Evolutionary conservation across 2,888 invertebrate species (phyloP).

Genomic region (Microdon myrmicae): DNA sequence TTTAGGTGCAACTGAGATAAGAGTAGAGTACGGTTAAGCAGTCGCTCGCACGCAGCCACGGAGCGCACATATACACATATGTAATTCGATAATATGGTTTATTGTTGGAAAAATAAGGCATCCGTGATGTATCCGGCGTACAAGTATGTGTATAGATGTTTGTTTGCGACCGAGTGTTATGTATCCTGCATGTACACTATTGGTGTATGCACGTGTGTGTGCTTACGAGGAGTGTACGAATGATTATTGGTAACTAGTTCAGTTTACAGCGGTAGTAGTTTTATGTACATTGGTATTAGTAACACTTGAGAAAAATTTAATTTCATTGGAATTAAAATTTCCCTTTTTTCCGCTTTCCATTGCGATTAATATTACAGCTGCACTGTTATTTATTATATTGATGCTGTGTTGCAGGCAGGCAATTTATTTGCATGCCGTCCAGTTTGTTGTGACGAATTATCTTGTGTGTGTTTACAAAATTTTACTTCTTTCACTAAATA

Average conservation of each 20-base stretch:
- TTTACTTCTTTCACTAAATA: background rate
- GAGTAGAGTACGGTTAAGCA: background rate
- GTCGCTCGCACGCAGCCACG: background rate
- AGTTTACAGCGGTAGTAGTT: no score
- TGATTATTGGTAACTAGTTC: no score
- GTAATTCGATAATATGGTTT: constrained; percentile 2
- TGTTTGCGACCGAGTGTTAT: no score
- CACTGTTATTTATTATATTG: no score
- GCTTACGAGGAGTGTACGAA: no score
- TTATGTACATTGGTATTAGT: no score
- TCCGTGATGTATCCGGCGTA: constrained; percentile 11
- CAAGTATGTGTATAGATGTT: background rate
- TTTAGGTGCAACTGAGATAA: constrained; percentile 16
- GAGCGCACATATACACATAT: background rate
- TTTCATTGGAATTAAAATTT: constrained; percentile 2
- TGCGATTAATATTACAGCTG: background rate
- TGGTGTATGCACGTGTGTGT: no score
- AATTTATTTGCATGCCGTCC: no score
- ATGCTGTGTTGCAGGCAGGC: no score
- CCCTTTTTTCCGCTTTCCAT: background rate
- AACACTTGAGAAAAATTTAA: constrained; percentile 2
- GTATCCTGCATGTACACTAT: no score
- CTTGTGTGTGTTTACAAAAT: constrained; percentile 5
- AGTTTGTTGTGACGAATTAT: no score
- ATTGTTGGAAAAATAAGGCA: constrained; percentile 2